Evolutionary conservation across 2,888 invertebrate species (phyloP).

Genomic region (Eurytoma californica): DNA sequence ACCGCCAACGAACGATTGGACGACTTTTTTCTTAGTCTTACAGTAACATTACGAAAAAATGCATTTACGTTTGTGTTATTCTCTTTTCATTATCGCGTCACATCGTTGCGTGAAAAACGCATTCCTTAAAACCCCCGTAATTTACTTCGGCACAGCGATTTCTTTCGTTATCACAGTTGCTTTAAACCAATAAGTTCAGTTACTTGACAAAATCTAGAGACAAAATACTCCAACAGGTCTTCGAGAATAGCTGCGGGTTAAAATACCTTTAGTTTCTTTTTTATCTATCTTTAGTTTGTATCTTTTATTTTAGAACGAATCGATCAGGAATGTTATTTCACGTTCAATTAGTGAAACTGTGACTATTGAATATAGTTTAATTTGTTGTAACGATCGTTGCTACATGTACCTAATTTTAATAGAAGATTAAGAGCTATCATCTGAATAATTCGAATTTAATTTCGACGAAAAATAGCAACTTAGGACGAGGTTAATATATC

Average conservation of each 20-base stretch:
- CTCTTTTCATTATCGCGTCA: constrained; percentile 19
- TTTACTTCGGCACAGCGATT: constrained; percentile 54
- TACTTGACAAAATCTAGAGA: constrained; percentile 15
- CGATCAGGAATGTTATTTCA: constrained; percentile 38
- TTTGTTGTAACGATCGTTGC: constrained; percentile 21
- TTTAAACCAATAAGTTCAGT: constrained; percentile 46
- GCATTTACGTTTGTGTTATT: constrained; percentile 29
- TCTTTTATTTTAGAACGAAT: constrained; percentile 17
- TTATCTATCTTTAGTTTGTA: not conserved
- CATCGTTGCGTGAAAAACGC: constrained; percentile 25
- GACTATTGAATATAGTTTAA: constrained; percentile 21
- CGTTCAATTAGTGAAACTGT: constrained; percentile 22
- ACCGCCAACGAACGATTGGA: constrained; percentile 28
- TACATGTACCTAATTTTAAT: constrained; percentile 11
- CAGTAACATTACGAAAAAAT: constrained; percentile 29
- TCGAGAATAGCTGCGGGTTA: constrained; percentile 8
- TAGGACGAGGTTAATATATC: constrained; percentile 10
- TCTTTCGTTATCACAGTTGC: constrained; percentile 55
- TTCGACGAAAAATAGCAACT: constrained; percentile 29
- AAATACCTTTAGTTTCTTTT: not conserved
- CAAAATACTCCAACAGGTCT: constrained; percentile 16
- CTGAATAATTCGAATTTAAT: constrained; percentile 15
- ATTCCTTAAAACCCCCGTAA: constrained; percentile 35
- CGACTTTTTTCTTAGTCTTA: constrained; percentile 38
- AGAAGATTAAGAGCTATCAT: constrained; percentile 14